Conservation (phyloP, 2,888 invertebrate genomes). For the Eulithis testata region DNA sequence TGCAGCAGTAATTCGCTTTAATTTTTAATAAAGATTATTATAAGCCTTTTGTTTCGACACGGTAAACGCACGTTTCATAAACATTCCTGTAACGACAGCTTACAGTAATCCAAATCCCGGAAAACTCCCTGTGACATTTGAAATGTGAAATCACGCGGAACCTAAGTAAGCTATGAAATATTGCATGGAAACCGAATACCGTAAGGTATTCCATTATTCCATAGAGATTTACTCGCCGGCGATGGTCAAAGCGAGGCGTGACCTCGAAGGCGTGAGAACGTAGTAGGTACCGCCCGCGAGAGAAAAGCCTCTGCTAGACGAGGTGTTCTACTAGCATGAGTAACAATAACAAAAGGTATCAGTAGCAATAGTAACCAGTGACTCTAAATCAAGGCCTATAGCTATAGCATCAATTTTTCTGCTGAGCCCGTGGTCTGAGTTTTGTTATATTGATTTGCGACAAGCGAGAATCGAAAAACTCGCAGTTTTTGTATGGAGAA, state of each 20-base stretch:
- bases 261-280: constrained; percentile 81
- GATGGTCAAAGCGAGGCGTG: constrained; percentile 79
- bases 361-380: not conserved
- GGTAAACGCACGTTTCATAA: not conserved
- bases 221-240: constrained; percentile 58
- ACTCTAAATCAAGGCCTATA: too few species aligned
- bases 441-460: too few species aligned
- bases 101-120: not conserved
- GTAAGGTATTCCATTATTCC: constrained; percentile 69
- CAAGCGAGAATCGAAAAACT: too few species aligned
- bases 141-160: constrained; percentile 41
- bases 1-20: too few species aligned
- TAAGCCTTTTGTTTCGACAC: not conserved
- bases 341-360: not conserved
- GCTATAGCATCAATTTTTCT: too few species aligned
- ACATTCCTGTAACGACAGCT: not conserved
- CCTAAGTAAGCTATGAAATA: constrained; percentile 49
- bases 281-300: constrained; percentile 65
- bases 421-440: too few species aligned
- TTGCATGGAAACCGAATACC: constrained; percentile 64
- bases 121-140: constrained; percentile 36
- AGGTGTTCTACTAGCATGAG: constrained; percentile 10
- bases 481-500: too few species aligned
- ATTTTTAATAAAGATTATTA: too few species aligned
- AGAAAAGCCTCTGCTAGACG: constrained; percentile 32